A percentile compares a stretch with the other conserved stretches of the same genome.
phyloP scores from a whole-genome alignment of 2,888 invertebrate species.

The Norana najaformis region DNA sequence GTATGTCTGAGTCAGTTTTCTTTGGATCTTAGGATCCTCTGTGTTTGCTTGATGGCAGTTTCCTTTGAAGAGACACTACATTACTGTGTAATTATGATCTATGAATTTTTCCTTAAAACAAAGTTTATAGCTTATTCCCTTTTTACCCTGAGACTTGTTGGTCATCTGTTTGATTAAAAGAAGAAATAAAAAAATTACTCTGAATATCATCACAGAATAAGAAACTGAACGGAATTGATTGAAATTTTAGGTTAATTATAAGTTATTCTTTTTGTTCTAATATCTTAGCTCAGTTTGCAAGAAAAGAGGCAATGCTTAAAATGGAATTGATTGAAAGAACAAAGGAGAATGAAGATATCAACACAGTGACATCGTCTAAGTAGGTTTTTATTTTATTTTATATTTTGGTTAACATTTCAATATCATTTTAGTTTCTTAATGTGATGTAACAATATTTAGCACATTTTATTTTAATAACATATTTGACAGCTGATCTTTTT shows the following conservation, averaged over 20 bases:
- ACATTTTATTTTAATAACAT: background rate
- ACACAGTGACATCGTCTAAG: background rate
- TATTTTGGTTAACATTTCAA: background rate
- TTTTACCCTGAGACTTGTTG: too few relatives aligned
- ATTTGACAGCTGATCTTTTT: background rate
- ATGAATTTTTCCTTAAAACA: background rate
- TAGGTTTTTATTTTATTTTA: background rate
- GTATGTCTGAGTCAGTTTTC: background rate
- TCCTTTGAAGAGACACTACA: background rate
- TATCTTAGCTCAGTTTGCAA: constrained; percentile 19
- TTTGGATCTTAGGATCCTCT: background rate
- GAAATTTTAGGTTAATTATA: background rate
- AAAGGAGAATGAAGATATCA: background rate
- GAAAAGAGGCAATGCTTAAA: constrained; percentile 20
- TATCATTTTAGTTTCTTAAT: background rate
- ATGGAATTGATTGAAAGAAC: background rate
- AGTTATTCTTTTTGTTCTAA: background rate
- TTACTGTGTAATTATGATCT: background rate
- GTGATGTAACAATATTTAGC: background rate
- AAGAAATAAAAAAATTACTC: background rate
- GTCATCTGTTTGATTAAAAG: background rate
- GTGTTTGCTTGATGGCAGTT: background rate
- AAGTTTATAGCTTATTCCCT: background rate
- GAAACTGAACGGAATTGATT: background rate
- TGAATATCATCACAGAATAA: background rate